Evolutionary conservation across 2,113 vertebrate genomes (phyloP).

Genomic region (Nyctibius bracteatus): DNA sequence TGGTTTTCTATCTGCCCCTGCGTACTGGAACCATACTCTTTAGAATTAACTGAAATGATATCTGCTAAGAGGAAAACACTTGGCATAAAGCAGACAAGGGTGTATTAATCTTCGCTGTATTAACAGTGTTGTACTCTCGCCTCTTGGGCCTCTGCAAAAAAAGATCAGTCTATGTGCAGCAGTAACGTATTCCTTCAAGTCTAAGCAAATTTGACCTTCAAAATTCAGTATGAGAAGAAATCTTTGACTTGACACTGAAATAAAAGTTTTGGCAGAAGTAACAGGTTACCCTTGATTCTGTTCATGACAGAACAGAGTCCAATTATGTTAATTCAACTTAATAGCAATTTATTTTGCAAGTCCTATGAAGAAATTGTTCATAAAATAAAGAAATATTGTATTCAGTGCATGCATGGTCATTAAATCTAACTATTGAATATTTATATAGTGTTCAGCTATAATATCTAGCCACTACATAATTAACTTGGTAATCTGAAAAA

Average conservation of each 20-base stretch:
- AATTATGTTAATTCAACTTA: background rate
- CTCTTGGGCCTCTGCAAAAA: background rate
- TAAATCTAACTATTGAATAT: background rate
- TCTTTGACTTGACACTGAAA: background rate
- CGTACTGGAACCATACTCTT: background rate
- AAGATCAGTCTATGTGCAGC: background rate
- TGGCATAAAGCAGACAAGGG: background rate
- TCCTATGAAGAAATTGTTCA: background rate
- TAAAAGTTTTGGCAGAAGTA: background rate
- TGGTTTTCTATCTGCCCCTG: background rate
- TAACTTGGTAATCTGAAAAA: slow-evolving; percentile 7
- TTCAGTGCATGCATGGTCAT: background rate
- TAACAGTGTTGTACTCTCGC: background rate
- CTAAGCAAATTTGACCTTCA: background rate
- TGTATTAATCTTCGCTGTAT: background rate
- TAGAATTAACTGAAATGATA: background rate
- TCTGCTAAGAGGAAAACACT: background rate
- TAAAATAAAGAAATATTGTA: background rate
- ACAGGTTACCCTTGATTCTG: background rate
- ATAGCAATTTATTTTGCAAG: background rate
- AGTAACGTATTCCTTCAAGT: background rate
- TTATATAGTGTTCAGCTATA: background rate
- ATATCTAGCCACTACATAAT: background rate
- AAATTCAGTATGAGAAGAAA: background rate
- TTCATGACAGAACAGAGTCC: background rate